Evolutionary conservation across 2,888 invertebrate species (phyloP).

Genomic region (Drosophila eohydei): DNA sequence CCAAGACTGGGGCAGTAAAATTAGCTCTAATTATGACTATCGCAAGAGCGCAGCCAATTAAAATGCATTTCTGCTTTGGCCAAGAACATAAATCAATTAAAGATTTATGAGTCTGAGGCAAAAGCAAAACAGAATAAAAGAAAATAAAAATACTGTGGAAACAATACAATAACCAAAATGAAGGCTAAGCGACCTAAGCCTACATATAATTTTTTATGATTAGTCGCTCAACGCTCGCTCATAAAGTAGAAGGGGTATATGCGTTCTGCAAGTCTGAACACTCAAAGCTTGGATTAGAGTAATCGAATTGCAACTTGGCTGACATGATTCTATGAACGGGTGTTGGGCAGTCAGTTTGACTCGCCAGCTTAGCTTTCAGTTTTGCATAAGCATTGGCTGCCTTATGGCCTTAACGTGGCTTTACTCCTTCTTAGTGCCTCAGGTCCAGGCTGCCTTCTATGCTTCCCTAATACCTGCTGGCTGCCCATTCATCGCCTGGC

Average conservation of each 20-base stretch:
- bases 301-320: no score
- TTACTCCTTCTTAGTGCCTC: constrained; percentile 9
- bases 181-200: constrained; percentile 56
- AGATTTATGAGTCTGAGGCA: constrained; percentile 74
- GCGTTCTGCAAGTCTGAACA: neutral
- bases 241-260: neutral
- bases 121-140: constrained; percentile 20
- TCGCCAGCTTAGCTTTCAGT: constrained; percentile 33
- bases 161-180: constrained; percentile 34
- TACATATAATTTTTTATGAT: constrained; percentile 77
- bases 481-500: constrained; percentile 52
- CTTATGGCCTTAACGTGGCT: constrained; percentile 13
- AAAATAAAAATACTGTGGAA: constrained; percentile 13
- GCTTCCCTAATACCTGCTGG: constrained; percentile 23
- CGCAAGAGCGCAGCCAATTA: constrained; percentile 70
- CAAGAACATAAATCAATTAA: constrained; percentile 74
- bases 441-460: constrained; percentile 2
- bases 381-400: constrained; percentile 74
- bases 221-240: constrained; percentile 48
- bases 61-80: constrained; percentile 69
- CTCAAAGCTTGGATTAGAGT: no score
- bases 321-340: neutral
- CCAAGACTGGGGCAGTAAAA: constrained; percentile 64
- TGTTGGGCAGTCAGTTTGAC: neutral
- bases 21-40: constrained; percentile 80